These are phyloP conservation scores for Parascotia fuliginaria DNA, from an alignment of 2,888 invertebrate species.

Conservation along the genomic window DNA sequence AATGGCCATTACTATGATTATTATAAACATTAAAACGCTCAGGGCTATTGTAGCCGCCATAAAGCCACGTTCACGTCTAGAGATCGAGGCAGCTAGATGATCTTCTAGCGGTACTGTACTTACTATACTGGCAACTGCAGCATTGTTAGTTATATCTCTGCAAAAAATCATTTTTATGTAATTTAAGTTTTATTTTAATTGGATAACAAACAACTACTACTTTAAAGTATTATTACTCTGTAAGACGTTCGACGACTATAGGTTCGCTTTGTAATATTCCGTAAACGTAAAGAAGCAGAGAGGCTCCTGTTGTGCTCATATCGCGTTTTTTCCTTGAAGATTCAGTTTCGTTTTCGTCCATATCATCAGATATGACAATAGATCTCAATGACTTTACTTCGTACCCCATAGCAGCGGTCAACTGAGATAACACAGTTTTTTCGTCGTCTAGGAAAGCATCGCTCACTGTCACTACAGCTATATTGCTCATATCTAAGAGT, in stretches of 20 bases:
- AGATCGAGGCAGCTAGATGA: constrained; percentile 65
- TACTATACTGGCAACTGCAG: constrained; percentile 55
- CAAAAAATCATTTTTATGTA: constrained; percentile 38
- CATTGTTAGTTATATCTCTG: constrained; percentile 69
- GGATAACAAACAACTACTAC: neutral
- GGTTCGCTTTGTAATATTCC: constrained; percentile 66
- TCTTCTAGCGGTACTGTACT: constrained; percentile 70
- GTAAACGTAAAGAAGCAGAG: constrained; percentile 70
- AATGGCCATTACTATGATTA: constrained; percentile 60
- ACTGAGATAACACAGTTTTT: constrained; percentile 51
- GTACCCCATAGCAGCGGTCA: constrained; percentile 67
- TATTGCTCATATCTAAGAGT: constrained; percentile 67
- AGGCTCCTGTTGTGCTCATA: constrained; percentile 46
- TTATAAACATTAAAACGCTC: constrained; percentile 67
- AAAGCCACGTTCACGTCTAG: constrained; percentile 67
- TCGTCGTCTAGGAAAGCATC: constrained; percentile 74
- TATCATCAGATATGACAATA: constrained; percentile 62
- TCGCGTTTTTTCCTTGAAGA: constrained; percentile 48
- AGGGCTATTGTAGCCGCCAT: constrained; percentile 74
- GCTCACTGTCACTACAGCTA: constrained; percentile 71
- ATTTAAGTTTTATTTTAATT: neutral
- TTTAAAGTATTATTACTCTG: constrained; percentile 52
- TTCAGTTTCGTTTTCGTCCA: constrained; percentile 25
- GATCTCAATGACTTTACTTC: constrained; percentile 72
- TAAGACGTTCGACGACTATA: constrained; percentile 60